Evolutionary conservation across 2,888 invertebrate species (phyloP), one percentile per base, ranked within the genome.

Genomic region (Octonoba sinensis): DNA sequence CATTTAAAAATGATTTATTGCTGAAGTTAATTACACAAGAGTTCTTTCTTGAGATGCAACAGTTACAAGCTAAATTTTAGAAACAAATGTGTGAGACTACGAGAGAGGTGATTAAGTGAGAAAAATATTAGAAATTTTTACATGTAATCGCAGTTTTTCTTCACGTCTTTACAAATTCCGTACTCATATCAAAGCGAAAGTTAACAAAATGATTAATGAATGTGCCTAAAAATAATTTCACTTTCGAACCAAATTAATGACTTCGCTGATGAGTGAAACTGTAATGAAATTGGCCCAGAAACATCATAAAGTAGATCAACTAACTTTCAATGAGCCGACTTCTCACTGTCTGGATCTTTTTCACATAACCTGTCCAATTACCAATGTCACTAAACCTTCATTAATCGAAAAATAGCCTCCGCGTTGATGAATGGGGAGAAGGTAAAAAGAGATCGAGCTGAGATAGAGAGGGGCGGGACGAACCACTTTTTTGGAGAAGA

Each of bases 391-490:
- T 60, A 75, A 18, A 20, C 74, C 18, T 59, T 75, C 66, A 75
- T 67, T 75, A 75, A 75, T 67, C 59, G 67, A 24, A 49, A 24
- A 54, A 54, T 54, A 16, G 54, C 16, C 54, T 18, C 18, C 8
- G 18, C 16, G 54, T 18, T 54, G 54, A 54, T 18, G n/a, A 54
- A 18, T 54, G 54, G 54, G 6, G 15, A 54, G n/a, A 54, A 54
- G 71, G 71, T 60, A 72, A 51, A 47, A 54, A 27, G 60, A 49
- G 65, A 72, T 66, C 54, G 56, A 47, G 47, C 51, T 59, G 15
- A 57, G 77, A 78, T 78, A 78, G 22, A 36, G 49, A 66, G 78
- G 36, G 78, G 78, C 78, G 78, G 24, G 65, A 13, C 57, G 46
- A 20, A 47, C 47, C 49, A 47, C 22, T 72, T 60, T 49, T 49